Conservation (phyloP, 2,888 invertebrate species). For the Apomyelois bistriatella region DNA sequence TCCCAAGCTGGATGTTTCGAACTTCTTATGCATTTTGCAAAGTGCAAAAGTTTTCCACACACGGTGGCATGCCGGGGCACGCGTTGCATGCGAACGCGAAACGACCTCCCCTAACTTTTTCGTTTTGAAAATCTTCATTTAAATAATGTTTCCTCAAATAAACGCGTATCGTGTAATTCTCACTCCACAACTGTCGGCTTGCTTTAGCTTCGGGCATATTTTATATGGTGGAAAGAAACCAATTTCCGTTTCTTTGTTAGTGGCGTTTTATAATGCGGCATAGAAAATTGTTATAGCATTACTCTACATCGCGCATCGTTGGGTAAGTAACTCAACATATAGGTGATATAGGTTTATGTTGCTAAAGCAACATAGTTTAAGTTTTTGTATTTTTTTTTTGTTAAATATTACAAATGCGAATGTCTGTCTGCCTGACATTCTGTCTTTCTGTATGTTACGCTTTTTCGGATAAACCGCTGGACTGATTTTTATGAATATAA, state of each 20-base stretch:
- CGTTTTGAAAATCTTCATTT: constrained; percentile 58
- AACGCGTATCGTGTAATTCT: constrained; percentile 41
- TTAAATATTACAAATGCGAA: no score
- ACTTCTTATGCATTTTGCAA: constrained; percentile 67
- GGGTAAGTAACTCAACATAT: no score
- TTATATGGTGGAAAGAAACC: constrained; percentile 17
- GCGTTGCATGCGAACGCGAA: constrained; percentile 54
- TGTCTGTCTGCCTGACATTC: no score
- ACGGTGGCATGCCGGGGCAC: constrained; percentile 50
- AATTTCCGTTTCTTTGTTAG: constrained; percentile 13
- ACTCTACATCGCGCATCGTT: no score
- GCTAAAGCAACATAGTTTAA: no score
- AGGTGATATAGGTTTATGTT: no score
- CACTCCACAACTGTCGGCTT: constrained; percentile 31
- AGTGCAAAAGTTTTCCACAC: constrained; percentile 64
- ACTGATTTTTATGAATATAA: no score
- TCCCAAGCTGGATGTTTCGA: constrained; percentile 47
- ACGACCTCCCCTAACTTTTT: constrained; percentile 51
- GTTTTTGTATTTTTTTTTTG: no score
- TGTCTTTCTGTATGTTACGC: no score
- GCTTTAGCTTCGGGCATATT: constrained; percentile 24
- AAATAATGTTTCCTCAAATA: constrained; percentile 55
- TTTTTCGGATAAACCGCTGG: no score
- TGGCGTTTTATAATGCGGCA: constrained; percentile 8
- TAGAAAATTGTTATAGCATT: constrained; percentile 1